These are phyloP conservation scores for Netelia virgata DNA, from an alignment of 2,888 invertebrate species.

Conservation along the genomic window DNA sequence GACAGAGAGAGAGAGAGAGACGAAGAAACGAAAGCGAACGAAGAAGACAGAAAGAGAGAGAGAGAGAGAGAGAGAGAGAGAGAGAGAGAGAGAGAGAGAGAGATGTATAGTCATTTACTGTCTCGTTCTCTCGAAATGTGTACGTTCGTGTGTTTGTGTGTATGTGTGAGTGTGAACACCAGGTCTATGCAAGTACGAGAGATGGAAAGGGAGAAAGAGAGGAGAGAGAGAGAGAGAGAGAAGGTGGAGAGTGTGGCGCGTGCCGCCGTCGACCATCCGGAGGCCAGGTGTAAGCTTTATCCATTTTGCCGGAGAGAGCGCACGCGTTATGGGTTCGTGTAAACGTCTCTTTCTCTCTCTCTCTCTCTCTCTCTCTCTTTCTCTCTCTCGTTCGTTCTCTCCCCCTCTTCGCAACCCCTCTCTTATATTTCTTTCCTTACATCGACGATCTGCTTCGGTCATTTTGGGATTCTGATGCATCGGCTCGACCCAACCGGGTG, in stretches of 20 bases:
- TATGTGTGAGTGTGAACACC: no score
- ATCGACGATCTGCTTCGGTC: no score
- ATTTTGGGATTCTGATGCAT: no score
- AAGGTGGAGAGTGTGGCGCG: constrained; percentile 52
- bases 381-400: no score
- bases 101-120: no score
- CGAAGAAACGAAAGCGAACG: constrained; percentile 1
- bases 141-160: no score
- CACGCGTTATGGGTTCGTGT: constrained; percentile 56
- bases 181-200: no score
- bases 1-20: constrained; percentile 53
- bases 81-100: background rate
- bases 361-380: background rate
- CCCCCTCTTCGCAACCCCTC: no score
- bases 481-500: constrained; percentile 12
- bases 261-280: constrained; percentile 80
- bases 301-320: constrained; percentile 79
- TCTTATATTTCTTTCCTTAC: no score
- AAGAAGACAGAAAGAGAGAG: constrained; percentile 17
- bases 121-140: no score
- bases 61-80: constrained; percentile 60
- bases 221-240: constrained; percentile 30
- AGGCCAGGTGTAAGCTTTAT: constrained; percentile 83
- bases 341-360: constrained; percentile 34
- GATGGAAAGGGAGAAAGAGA: constrained; percentile 28